phyloP scores from a whole-genome alignment of 2,888 invertebrate species.

The Pyralis farinalis region DNA sequence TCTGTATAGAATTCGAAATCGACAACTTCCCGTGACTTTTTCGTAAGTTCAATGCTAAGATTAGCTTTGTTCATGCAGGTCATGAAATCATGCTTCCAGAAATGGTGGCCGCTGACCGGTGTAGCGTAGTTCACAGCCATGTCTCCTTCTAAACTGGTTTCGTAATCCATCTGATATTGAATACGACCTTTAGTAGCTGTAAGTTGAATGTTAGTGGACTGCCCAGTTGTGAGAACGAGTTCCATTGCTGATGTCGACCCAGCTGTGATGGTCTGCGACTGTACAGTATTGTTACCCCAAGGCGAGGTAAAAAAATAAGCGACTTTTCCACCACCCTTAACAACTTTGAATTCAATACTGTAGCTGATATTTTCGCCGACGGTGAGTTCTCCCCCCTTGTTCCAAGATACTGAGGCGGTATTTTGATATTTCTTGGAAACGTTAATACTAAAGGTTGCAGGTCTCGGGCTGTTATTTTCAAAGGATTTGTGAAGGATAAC shows the following conservation, averaged over 20 bases:
- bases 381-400: constrained; percentile 20
- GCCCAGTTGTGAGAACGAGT: constrained; percentile 28
- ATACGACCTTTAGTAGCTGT: constrained; percentile 27
- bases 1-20: too few relatives aligned
- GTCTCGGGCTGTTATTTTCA: constrained; percentile 21
- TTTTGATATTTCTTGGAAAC: constrained; percentile 26
- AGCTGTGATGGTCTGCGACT: constrained; percentile 20
- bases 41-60: too few relatives aligned
- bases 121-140: constrained; percentile 31
- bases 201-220: constrained; percentile 28
- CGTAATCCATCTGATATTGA: constrained; percentile 33
- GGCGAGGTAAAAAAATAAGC: constrained; percentile 24
- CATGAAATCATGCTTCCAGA: constrained; percentile 36
- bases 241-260: constrained; percentile 21
- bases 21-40: too few relatives aligned
- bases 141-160: constrained; percentile 30
- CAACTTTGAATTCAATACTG: constrained; percentile 20
- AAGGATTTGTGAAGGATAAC: constrained; percentile 14
- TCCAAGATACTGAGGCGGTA: constrained; percentile 30
- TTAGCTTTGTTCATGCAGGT: constrained; percentile 11
- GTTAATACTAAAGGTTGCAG: constrained; percentile 24
- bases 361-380: constrained; percentile 27
- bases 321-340: constrained; percentile 13
- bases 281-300: constrained; percentile 20
- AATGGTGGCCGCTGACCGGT: constrained; percentile 33